Evolutionary conservation across 2,113 vertebrate species (phyloP).

Genomic region (Sus scrofa): DNA sequence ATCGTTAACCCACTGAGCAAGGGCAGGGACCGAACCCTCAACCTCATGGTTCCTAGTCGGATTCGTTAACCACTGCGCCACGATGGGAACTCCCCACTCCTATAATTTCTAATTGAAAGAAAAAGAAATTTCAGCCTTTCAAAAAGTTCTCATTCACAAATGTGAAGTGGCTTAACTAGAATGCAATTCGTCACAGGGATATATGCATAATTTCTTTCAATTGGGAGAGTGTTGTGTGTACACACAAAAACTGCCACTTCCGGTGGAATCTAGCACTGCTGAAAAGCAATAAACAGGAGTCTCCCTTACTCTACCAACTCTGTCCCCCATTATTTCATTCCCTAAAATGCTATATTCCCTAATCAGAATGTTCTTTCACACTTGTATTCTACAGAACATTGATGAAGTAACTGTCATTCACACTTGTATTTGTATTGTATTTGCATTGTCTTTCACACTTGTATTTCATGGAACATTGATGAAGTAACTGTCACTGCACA

Average conservation of each 20-base stretch:
- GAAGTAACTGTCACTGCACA: background rate
- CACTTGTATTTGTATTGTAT: too few species aligned
- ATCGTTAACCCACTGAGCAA: too few species aligned
- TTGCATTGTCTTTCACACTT: background rate
- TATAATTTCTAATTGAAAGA: background rate
- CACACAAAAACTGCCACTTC: background rate
- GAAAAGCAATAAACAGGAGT: background rate
- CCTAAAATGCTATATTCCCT: background rate
- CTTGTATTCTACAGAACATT: background rate
- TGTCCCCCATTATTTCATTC: background rate
- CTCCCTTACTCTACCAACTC: background rate
- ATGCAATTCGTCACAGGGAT: background rate
- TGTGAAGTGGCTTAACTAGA: background rate
- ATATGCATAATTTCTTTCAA: background rate
- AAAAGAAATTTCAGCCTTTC: background rate
- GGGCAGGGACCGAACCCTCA: too few species aligned
- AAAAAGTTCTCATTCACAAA: background rate
- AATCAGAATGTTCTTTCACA: background rate
- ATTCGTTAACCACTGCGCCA: too few species aligned
- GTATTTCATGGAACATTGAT: background rate
- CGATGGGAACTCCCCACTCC: too few species aligned
- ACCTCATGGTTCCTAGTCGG: too few species aligned
- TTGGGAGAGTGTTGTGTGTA: background rate
- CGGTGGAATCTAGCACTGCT: rapidly evolving
- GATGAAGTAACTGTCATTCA: background rate